Conservation (phyloP, 1,140 invertebrate genomes). For the Ceratoteleas bidentatus region DNA sequence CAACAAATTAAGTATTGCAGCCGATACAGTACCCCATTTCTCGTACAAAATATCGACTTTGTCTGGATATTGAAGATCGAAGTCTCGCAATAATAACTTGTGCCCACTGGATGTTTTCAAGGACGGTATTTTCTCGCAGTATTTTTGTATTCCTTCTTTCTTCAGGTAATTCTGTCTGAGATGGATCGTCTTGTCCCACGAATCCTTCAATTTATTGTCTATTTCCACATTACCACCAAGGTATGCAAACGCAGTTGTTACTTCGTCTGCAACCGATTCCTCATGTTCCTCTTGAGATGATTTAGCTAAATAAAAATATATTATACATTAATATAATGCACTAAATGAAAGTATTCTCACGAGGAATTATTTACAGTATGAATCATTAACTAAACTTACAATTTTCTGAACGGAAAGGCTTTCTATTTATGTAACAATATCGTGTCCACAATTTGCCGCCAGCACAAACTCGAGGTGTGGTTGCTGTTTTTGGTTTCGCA, state of each 20-base stretch:
- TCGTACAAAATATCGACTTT: background rate
- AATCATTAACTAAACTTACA: background rate
- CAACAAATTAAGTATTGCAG: background rate
- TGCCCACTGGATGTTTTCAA: constrained; percentile 1
- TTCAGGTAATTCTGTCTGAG: background rate
- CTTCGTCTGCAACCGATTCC: background rate
- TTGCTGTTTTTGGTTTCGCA: background rate
- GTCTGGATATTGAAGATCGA: background rate
- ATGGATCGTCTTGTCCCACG: background rate
- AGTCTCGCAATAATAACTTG: background rate
- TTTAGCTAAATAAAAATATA: background rate
- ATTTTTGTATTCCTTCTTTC: background rate
- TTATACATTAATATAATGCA: background rate
- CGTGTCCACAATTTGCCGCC: background rate
- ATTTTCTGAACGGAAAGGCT: background rate
- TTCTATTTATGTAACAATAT: background rate
- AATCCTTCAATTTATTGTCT: background rate
- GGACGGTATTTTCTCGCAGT: background rate
- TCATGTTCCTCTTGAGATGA: background rate
- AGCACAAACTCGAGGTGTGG: background rate
- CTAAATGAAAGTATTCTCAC: background rate
- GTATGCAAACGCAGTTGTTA: background rate
- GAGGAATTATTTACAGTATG: background rate
- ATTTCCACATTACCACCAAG: background rate
- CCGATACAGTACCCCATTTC: background rate